These are phyloP conservation scores for Entomobrya multifasciata DNA, from an alignment of 2,888 invertebrate species.

Conservation along the genomic window DNA sequence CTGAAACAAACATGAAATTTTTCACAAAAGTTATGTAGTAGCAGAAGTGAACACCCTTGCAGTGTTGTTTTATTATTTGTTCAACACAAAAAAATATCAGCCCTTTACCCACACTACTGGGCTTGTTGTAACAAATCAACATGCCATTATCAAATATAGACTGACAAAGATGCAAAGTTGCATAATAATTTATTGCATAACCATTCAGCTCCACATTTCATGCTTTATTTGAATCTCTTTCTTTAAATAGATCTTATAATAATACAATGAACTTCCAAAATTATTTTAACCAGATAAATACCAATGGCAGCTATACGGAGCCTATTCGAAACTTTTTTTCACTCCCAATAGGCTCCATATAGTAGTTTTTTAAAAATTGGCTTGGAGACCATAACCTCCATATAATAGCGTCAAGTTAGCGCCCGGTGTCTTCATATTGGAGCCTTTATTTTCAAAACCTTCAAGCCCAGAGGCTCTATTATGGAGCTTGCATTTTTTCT, in stretches of 20 bases:
- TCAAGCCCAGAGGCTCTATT: background rate
- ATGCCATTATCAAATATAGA: no score
- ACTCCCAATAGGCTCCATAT: no score
- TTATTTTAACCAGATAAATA: no score
- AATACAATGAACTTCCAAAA: slow-evolving; percentile 9
- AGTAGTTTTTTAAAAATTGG: background rate
- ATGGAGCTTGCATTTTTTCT: no score
- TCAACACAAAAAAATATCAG: slow-evolving; percentile 30
- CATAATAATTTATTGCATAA: background rate
- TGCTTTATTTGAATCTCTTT: background rate
- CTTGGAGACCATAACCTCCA: no score
- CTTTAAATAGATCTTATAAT: background rate
- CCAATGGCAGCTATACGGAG: no score
- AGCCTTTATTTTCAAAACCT: background rate
- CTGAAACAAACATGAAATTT: background rate
- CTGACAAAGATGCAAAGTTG: no score
- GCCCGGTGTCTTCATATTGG: background rate
- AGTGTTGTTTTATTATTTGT: slow-evolving; percentile 48
- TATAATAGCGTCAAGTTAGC: no score
- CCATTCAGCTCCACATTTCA: background rate
- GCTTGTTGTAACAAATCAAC: no score
- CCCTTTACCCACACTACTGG: background rate
- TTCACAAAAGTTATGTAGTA: background rate
- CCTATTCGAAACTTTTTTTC: no score
- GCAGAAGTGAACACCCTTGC: background rate